Conservation (phyloP, 2,113 vertebrate species). For the Tringa solitaria region DNA sequence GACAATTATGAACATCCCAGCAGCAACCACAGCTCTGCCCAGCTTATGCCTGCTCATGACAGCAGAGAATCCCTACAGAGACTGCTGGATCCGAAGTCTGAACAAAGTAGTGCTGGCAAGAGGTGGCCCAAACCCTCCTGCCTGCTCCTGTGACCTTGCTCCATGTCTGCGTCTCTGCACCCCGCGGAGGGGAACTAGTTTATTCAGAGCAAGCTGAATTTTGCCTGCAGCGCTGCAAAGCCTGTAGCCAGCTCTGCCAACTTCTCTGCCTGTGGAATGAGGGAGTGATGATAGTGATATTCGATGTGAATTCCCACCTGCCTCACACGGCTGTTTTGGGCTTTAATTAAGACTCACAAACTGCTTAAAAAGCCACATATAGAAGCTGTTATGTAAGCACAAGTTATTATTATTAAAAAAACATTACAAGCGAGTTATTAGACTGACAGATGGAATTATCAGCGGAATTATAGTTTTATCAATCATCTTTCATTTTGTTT, state of each 20-base stretch:
- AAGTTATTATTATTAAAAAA: neutral
- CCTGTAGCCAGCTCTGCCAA: neutral
- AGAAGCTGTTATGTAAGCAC: slow-evolving; percentile 17
- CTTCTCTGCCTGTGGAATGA: neutral
- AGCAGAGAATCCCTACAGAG: neutral
- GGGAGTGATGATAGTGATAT: neutral
- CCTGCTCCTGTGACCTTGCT: neutral
- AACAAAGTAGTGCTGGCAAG: rapidly evolving
- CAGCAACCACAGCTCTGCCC: neutral
- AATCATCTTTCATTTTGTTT: neutral
- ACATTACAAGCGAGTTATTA: neutral
- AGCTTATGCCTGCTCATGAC: rapidly evolving
- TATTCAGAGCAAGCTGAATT: neutral
- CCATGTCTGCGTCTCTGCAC: neutral
- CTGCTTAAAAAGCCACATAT: neutral
- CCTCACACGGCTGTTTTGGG: neutral
- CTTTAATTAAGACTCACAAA: slow-evolving; percentile 4
- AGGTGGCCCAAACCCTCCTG: neutral
- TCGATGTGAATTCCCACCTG: slow-evolving; percentile 1
- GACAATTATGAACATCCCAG: neutral
- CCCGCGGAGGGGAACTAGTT: rapidly evolving
- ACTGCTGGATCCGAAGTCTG: neutral
- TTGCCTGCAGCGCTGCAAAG: neutral
- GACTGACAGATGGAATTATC: slow-evolving; percentile 25
- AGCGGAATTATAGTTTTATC: neutral